Conservation (phyloP, 1,140 invertebrate genomes). For the Drosophila saltans region DNA sequence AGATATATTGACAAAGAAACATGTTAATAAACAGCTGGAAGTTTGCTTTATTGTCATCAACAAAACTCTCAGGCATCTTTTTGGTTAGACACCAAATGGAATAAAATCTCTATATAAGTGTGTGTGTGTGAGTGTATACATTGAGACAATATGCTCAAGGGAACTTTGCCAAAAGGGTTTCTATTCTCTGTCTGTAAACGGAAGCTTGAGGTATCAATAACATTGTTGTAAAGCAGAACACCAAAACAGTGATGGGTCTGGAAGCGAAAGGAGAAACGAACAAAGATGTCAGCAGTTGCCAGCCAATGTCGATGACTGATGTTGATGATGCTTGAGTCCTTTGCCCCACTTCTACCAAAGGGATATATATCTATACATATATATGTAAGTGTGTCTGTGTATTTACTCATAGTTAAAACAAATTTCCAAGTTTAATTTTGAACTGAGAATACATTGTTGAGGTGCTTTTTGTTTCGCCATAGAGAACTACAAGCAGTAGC, state of each 20-base stretch:
- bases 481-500: neutral
- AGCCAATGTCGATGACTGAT: conserved; percentile 33
- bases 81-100: conserved; percentile 43
- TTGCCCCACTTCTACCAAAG: conserved; percentile 8
- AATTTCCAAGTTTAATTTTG: conserved; percentile 55
- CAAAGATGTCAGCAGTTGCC: conserved; percentile 55
- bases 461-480: conserved; percentile 4
- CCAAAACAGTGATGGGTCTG: neutral
- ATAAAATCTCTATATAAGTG: conserved; percentile 38
- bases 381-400: conserved; percentile 23
- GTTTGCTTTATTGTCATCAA: conserved; percentile 79
- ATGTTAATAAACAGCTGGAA: conserved; percentile 81
- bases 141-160: conserved; percentile 58
- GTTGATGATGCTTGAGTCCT: conserved; percentile 8
- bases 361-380: neutral
- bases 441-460: conserved; percentile 40
- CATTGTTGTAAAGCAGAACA: conserved; percentile 53
- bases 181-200: conserved; percentile 53
- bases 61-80: conserved; percentile 27
- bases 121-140: neutral
- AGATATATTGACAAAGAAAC: conserved; percentile 70
- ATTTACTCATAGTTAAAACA: conserved; percentile 65
- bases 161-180: conserved; percentile 68
- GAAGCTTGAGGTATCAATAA: conserved; percentile 75
- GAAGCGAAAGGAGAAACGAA: conserved; percentile 33